Conservation (phyloP, 2,797 vertebrate genomes). For the Buphagus erythrorhynchus region DNA sequence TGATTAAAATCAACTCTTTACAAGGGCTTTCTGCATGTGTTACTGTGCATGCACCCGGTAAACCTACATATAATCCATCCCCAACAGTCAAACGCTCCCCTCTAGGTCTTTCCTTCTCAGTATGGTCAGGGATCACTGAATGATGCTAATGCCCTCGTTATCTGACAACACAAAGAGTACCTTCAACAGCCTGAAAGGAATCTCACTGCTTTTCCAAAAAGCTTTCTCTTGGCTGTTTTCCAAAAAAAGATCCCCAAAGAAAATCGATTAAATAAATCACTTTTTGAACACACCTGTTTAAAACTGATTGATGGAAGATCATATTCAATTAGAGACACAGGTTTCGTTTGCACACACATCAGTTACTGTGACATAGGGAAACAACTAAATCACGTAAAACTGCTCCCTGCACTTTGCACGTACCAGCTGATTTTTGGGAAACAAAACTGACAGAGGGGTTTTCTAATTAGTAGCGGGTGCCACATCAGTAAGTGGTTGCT, state of each 20-base stretch:
- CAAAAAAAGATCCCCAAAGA: not conserved
- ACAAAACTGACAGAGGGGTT: not conserved
- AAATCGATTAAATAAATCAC: not conserved
- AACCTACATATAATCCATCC: not conserved
- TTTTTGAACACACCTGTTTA: not conserved
- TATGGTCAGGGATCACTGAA: not conserved
- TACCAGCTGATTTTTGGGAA: not conserved
- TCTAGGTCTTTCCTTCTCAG: not conserved
- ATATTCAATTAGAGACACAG: not conserved
- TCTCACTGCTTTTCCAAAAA: not conserved
- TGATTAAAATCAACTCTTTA: not conserved
- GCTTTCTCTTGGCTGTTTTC: not conserved
- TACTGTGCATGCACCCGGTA: not conserved
- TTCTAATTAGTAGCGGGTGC: not conserved
- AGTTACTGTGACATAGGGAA: not conserved
- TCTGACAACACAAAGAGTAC: not conserved
- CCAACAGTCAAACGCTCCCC: not conserved
- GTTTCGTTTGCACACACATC: not conserved
- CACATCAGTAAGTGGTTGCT: not conserved
- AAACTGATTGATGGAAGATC: not conserved
- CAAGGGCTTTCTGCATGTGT: not conserved
- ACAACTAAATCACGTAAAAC: not conserved
- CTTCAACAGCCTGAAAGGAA: not conserved
- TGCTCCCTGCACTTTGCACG: not conserved
- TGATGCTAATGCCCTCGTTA: not conserved